Conservation (phyloP, 2,113 vertebrate genomes). For the Orycteropus afer region DNA sequence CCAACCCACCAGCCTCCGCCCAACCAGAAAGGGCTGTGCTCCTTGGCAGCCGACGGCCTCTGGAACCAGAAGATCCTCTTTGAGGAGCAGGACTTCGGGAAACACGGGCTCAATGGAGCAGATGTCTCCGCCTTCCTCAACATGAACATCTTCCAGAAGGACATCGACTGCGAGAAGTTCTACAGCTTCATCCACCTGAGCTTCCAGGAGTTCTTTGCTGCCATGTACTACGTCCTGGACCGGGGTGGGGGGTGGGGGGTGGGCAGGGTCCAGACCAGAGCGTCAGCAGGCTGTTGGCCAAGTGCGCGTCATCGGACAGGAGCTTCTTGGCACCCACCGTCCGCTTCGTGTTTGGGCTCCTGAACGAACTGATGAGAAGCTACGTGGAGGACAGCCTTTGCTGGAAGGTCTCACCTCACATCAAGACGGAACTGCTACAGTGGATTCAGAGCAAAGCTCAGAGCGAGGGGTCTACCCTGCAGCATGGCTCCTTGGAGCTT, state of each 20-base stretch:
- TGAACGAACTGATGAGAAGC: constrained; percentile 51
- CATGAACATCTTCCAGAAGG: constrained; percentile 73
- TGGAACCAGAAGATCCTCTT: constrained; percentile 83
- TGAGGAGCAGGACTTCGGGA: constrained; percentile 78
- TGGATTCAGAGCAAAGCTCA: constrained; percentile 70
- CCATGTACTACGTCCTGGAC: constrained; percentile 78
- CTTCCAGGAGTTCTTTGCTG: constrained; percentile 85
- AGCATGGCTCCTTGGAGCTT: constrained; percentile 69
- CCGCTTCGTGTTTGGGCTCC: constrained; percentile 83
- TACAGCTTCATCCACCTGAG: constrained; percentile 85
- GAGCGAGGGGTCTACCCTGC: background rate
- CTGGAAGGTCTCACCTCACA: constrained; percentile 17
- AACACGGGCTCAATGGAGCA: constrained; percentile 47
- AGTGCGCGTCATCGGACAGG: constrained; percentile 19
- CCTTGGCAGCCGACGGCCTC: constrained; percentile 78
- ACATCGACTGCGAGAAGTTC: background rate
- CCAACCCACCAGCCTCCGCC: background rate
- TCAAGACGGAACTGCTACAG: constrained; percentile 62
- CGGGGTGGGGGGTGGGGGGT: accelerated
- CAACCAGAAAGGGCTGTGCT: constrained; percentile 76
- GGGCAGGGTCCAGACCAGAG: accelerated
- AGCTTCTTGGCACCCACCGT: background rate
- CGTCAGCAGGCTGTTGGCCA: background rate
- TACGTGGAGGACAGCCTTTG: background rate
- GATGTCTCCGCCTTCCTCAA: constrained; percentile 80